Conservation (phyloP, 2,797 vertebrate genomes). For the Fratercula arctica region DNA sequence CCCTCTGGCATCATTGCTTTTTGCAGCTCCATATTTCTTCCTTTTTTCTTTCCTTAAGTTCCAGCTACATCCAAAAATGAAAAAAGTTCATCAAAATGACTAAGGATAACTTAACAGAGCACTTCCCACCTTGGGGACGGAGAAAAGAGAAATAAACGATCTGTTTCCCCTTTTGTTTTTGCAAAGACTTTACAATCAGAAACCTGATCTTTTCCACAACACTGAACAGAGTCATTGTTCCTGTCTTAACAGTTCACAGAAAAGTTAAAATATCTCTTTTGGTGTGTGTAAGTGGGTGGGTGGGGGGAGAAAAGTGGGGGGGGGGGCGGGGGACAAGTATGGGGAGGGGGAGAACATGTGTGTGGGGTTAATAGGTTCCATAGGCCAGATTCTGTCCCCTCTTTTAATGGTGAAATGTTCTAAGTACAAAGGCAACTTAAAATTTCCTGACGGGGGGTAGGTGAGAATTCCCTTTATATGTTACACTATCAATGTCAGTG, state of each 20-base stretch:
- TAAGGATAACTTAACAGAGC: neutral
- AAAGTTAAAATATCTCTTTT: neutral
- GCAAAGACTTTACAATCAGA: neutral
- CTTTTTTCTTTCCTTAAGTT: neutral
- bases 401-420: neutral
- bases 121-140: neutral
- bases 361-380: neutral
- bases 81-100: neutral
- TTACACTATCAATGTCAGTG: neutral
- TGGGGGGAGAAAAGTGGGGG: no score
- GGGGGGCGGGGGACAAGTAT: no score
- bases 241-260: neutral
- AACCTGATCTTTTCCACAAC: neutral
- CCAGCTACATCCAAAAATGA: neutral
- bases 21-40: conserved; percentile 39
- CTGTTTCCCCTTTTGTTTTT: neutral
- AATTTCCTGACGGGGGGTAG: neutral
- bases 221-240: neutral
- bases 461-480: neutral
- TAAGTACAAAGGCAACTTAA: neutral
- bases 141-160: neutral
- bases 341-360: no score
- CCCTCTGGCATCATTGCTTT: neutral
- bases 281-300: neutral
- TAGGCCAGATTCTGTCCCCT: neutral